Evolutionary conservation across 2,888 invertebrate genomes (phyloP).

Genomic region (Mythimna ferrago): DNA sequence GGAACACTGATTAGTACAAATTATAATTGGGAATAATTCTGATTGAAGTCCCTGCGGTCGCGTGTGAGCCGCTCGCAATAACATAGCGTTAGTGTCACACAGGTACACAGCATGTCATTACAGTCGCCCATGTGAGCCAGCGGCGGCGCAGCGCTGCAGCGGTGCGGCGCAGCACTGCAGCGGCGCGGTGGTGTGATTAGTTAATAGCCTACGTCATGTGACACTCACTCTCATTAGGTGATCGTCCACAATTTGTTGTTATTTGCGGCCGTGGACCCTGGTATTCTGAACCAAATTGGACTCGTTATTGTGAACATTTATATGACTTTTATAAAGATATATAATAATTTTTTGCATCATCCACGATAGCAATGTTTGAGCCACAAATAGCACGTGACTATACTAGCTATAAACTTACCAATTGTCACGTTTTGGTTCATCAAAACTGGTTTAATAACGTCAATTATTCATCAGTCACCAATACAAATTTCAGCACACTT

Average conservation of each 20-base stretch:
- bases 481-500: too few species aligned
- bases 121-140: background rate
- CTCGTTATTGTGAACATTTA: background rate
- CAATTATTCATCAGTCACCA: background rate
- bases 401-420: background rate
- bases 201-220: background rate
- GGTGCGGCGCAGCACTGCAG: background rate
- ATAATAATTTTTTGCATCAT: background rate
- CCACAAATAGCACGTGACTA: background rate
- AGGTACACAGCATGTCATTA: background rate
- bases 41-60: background rate
- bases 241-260: background rate
- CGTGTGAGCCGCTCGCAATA: background rate
- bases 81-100: background rate
- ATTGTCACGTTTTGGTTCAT: too few species aligned
- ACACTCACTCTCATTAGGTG: background rate
- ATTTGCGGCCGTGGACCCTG: background rate
- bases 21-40: background rate
- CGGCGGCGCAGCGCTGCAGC: background rate
- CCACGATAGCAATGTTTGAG: background rate
- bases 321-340: background rate
- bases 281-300: background rate
- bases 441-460: background rate
- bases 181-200: conserved; percentile 8
- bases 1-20: background rate